Evolutionary conservation across 2,888 invertebrate genomes (phyloP).

Genomic region (Notodromas monacha): DNA sequence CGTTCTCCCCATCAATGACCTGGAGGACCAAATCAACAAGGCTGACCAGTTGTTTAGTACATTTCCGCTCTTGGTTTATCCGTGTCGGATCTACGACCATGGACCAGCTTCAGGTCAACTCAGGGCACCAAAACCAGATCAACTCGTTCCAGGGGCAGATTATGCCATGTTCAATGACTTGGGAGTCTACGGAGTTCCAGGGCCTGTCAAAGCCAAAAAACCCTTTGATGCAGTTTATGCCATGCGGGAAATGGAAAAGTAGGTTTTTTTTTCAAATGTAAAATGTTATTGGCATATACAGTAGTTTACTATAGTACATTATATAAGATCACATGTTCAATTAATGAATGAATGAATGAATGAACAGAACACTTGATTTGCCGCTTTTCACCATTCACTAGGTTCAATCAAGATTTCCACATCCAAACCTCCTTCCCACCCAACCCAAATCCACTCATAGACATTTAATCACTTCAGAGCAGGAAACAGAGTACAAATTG

Average conservation of each 20-base stretch:
- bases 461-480: too few relatives aligned
- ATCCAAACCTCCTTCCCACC: too few relatives aligned
- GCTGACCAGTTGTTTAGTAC: conserved; percentile 27
- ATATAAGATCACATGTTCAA: too few relatives aligned
- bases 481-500: too few relatives aligned
- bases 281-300: too few relatives aligned
- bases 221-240: conserved; percentile 28
- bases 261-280: conserved; percentile 8
- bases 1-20: conserved; percentile 27
- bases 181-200: conserved; percentile 33
- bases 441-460: too few relatives aligned
- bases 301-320: too few relatives aligned
- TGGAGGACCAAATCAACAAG: conserved; percentile 27
- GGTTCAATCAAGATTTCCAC: too few relatives aligned
- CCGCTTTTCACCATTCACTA: too few relatives aligned
- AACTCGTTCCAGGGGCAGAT: conserved; percentile 27
- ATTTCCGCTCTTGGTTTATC: conserved; percentile 32
- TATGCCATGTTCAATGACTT: conserved; percentile 33
- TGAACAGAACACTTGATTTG: too few relatives aligned
- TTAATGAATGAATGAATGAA: too few relatives aligned
- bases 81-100: conserved; percentile 29
- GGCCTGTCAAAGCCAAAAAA: conserved; percentile 24
- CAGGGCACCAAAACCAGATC: conserved; percentile 22
- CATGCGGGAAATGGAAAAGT: conserved; percentile 32
- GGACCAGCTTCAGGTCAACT: conserved; percentile 25